These are phyloP conservation scores for Acrocephalus arundinaceus DNA, from an alignment of 2,113 vertebrate genomes.

Conservation along the genomic window DNA sequence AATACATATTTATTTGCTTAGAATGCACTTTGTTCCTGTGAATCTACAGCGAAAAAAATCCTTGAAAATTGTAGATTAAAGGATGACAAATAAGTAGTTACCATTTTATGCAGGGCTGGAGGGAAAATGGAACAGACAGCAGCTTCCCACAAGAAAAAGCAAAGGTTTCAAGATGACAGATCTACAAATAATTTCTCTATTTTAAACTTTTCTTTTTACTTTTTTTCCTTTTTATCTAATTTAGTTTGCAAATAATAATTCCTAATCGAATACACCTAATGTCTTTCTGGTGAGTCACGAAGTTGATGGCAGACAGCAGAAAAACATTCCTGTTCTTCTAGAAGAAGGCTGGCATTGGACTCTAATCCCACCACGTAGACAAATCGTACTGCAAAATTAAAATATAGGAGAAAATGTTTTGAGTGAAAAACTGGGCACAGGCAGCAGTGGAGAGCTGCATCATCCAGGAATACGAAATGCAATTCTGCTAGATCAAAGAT, in stretches of 20 bases:
- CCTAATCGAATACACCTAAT: not conserved
- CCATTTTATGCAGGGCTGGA: not conserved
- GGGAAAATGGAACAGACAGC: not conserved
- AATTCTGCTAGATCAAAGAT: not conserved
- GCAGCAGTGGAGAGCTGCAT: not conserved
- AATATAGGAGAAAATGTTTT: not conserved
- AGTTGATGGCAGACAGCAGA: not conserved
- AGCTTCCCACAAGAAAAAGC: not conserved
- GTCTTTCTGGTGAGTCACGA: not conserved
- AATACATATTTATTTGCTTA: not conserved
- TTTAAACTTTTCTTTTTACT: accelerated
- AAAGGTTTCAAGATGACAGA: not conserved
- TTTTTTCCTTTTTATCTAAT: not conserved
- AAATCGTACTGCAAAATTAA: not conserved
- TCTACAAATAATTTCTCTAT: not conserved
- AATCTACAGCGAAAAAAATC: not conserved
- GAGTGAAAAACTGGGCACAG: not conserved
- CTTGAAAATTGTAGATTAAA: not conserved
- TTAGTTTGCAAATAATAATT: not conserved
- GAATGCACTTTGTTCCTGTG: not conserved
- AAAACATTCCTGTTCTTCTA: not conserved
- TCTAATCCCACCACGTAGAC: accelerated
- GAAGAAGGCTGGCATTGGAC: not conserved
- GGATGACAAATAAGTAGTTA: not conserved
- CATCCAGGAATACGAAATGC: not conserved